phyloP scores from a whole-genome alignment of 1,140 invertebrate species.

The Hypsibius dujardini region DNA sequence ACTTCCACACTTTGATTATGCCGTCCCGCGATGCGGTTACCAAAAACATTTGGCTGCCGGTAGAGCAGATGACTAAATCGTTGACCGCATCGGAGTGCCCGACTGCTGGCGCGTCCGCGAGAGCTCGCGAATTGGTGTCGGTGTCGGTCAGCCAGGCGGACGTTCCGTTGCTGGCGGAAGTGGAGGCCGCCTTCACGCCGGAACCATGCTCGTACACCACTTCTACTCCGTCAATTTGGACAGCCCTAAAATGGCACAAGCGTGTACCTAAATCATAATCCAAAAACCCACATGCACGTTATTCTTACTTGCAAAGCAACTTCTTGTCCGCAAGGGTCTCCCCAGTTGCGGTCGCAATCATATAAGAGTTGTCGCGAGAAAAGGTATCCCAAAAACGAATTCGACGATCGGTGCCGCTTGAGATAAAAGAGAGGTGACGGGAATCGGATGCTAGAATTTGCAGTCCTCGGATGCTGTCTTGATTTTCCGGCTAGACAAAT shows the following conservation, averaged over 20 bases:
- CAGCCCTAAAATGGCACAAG: constrained; percentile 38
- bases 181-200: constrained; percentile 36
- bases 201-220: constrained; percentile 53
- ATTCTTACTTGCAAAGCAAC: constrained; percentile 18
- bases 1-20: constrained; percentile 81
- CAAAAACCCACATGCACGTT: constrained; percentile 18
- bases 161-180: constrained; percentile 33
- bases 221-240: constrained; percentile 58
- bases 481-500: constrained; percentile 4
- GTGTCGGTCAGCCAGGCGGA: constrained; percentile 31
- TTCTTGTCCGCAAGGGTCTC: constrained; percentile 37
- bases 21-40: constrained; percentile 65
- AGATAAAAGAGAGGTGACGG: constrained; percentile 42
- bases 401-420: constrained; percentile 74
- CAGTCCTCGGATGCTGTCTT: constrained; percentile 18
- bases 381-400: constrained; percentile 73
- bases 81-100: constrained; percentile 67
- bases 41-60: constrained; percentile 49
- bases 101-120: constrained; percentile 38
- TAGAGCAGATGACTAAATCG: constrained; percentile 57
- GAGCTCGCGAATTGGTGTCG: not conserved
- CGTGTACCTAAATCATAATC: constrained; percentile 13
- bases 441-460: constrained; percentile 36
- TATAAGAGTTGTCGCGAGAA: constrained; percentile 55
- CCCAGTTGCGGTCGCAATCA: constrained; percentile 55